Base-by-base conservation (phyloP, 2,113 vertebrate genomes). In the Sapayoa aenigma region DNA sequence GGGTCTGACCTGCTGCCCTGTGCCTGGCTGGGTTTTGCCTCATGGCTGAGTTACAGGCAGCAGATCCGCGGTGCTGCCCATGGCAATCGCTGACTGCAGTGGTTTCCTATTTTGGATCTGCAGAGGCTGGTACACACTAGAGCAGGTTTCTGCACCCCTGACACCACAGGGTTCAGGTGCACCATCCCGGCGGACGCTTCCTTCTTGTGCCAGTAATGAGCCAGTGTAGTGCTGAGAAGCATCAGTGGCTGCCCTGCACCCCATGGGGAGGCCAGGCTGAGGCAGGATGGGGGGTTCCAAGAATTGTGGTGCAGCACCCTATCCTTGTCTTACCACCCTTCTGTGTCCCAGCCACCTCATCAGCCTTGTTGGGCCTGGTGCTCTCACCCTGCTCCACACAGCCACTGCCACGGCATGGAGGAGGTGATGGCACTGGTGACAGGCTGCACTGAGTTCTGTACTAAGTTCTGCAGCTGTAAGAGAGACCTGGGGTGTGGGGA, bases 91-190 rank as follows among this genome's bases (percentile, higher is more conserved):
- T 8, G 66, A 23, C 85, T 92, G 66, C 22, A 11, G 75, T 60
- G 76, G 78, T 91, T 94, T 94, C 95, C 96, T 94, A 89, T 55
- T 92, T 89, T 49, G 94, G 82, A 62, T 77, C 78, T 59, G 78
- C 71, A 74, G 74, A 47, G 71, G 39, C 60, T 82, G 90, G 77
- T 41, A 53, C 4, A 14, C 66, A 71, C 60, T 73, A 74, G 78
- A 71, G 78, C 21, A 37, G 42, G 62, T 62, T 92, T 92, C 94
- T 91, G 88, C 72, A 68, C 59, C 89, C 41, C 49, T 83, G 91
- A 92, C 93, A 91, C 78, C 5, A 1, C 12, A 6, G 90, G 44
- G 41, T 21, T 83, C 0, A 1, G 56, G 65, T 81, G 82, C 19
- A 4, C 85, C 74, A 58, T 75, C 62, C 88, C 1, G 1, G 56